phyloP scores from a whole-genome alignment of 2,797 vertebrate species.

The Esox masquinongy region DNA sequence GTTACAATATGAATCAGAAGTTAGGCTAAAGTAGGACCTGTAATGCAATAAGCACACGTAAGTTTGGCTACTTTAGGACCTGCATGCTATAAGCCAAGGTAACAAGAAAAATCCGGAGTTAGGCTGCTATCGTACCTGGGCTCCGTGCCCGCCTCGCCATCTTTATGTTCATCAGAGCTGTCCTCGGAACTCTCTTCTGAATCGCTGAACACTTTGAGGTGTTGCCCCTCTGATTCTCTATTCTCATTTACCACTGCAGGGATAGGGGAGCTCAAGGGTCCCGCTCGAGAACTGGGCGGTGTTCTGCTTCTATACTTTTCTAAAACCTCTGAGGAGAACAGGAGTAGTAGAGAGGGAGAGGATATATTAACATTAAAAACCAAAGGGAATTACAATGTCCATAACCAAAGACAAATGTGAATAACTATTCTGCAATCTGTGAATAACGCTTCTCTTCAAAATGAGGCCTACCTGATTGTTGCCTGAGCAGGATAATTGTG shows the following conservation, averaged over 20 bases:
- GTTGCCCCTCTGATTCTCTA: not conserved
- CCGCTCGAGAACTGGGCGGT: too few relatives aligned
- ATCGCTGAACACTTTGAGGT: conserved; percentile 33
- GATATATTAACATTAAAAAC: not conserved
- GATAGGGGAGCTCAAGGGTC: too few relatives aligned
- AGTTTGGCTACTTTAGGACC: too few relatives aligned
- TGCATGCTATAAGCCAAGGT: not conserved
- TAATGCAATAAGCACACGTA: too few relatives aligned
- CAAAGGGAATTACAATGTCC: not conserved
- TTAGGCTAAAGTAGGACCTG: too few relatives aligned
- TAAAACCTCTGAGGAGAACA: conserved; percentile 23
- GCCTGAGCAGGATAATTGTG: conserved; percentile 41
- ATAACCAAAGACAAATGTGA: not conserved
- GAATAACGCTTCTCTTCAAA: too few relatives aligned
- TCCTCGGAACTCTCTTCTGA: conserved; percentile 23
- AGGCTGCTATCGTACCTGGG: not conserved
- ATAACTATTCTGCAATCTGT: too few relatives aligned
- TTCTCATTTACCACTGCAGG: not conserved
- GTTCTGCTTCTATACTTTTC: conserved; percentile 24
- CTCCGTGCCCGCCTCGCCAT: not conserved
- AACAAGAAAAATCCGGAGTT: not conserved
- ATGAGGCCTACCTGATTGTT: conserved; percentile 28
- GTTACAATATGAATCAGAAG: too few relatives aligned
- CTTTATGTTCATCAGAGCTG: conserved; percentile 6
- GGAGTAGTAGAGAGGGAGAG: not conserved